These are phyloP conservation scores for Patagioenas fasciata DNA, from an alignment of 2,113 vertebrate species.

Conservation along the genomic window DNA sequence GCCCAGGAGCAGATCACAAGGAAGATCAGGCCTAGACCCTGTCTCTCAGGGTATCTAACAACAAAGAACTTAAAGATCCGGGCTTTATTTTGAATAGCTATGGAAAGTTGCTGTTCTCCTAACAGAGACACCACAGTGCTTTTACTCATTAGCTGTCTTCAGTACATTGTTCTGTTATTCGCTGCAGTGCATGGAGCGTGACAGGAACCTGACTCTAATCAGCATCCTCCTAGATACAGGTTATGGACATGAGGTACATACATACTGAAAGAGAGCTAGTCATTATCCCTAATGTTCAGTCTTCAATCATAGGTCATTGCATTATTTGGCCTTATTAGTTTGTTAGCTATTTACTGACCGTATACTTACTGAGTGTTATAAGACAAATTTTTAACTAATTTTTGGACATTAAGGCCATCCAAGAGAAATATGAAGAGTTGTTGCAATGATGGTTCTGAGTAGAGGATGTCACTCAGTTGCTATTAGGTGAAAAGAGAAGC, in stretches of 20 bases:
- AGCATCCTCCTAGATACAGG: neutral
- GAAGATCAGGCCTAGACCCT: neutral
- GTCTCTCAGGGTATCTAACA: neutral
- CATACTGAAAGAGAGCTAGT: neutral
- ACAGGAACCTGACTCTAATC: neutral
- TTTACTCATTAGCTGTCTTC: neutral
- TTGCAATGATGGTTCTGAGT: neutral
- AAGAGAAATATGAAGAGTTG: neutral
- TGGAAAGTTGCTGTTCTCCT: neutral
- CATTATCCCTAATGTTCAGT: neutral
- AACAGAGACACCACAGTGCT: neutral
- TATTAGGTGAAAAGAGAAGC: neutral
- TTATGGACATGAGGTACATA: neutral
- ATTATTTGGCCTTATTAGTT: neutral
- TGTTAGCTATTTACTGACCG: neutral
- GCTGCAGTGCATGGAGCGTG: neutral
- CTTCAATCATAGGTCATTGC: neutral
- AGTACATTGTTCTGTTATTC: neutral
- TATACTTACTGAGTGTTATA: neutral
- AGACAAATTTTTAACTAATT: neutral
- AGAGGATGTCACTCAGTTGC: neutral
- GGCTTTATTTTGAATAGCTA: neutral
- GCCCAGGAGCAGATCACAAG: neutral
- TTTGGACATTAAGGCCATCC: neutral
- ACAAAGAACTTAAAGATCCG: neutral